Evolutionary conservation across 2,113 vertebrate genomes (phyloP), one percentile per base, ranked within the genome.

Genomic region (Bothrops jararaca): DNA sequence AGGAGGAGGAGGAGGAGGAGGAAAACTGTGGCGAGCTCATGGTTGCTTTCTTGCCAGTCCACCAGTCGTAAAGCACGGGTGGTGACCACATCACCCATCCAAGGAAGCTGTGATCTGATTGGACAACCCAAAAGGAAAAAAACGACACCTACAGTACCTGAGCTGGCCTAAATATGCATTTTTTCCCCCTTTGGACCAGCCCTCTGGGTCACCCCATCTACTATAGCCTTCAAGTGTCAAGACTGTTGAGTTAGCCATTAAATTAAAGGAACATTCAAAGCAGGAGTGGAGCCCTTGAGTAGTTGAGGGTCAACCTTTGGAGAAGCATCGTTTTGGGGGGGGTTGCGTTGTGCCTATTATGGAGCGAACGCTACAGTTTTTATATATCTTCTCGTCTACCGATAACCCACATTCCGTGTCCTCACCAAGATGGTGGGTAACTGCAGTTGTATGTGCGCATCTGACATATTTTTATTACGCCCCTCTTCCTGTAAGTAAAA

Each of bases 231-330:
- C 58, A 1, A 45, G 2, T 10, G 58, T 26, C 58, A 60, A 10
- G 58, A 24, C 5, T 18, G 6, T 42, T 7, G 5, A 26, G 52
- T 39, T 7, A 56, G 15, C 34, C 12, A 45, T 4, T 3, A 0
- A 60, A 48, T 24, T 0, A 4, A 8, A 1, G 39, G 9, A 39
- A 4, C 4, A 5, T n/a, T n/a, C 4, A 52, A 11, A 11, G 60
- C 60, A 29, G 60, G 26, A 29, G 60, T 29, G 26, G 60, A 4
- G 3, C 11, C 3, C 26, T 56, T 56, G 18, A 56, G 13, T 56
- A 4, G 54, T 12, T 18, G 18, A 20, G 18, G 54, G 1, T 20
- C 18, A 5, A 18, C 1, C 54, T 56, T 56, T 56, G 54, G 54
- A 56, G 54, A 56, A 56, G 23, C 22, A 8, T 23, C 1, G 7